These are phyloP conservation scores for Bungarus multicinctus DNA, from an alignment of 2,113 vertebrate genomes.

Conservation along the genomic window DNA sequence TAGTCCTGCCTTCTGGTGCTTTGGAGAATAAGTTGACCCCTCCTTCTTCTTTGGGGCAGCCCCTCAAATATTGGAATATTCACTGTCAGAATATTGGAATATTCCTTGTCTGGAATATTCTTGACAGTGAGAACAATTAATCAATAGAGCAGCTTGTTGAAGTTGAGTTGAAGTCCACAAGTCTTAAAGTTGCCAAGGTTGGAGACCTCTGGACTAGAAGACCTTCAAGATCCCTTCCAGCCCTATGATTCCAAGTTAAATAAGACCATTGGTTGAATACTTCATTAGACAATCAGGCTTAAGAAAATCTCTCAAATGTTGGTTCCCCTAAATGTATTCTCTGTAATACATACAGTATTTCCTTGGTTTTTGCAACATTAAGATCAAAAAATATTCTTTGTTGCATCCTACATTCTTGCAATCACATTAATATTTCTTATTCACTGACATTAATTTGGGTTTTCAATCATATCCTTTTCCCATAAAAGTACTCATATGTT, in stretches of 20 bases:
- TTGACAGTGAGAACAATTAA: too few species aligned
- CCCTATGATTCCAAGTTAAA: neutral
- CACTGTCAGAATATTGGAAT: too few species aligned
- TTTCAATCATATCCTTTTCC: neutral
- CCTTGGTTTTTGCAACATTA: neutral
- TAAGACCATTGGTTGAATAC: neutral
- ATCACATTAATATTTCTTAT: neutral
- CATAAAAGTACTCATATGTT: neutral
- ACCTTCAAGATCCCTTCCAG: neutral
- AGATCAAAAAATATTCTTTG: neutral
- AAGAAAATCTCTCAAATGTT: neutral
- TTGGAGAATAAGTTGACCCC: too few species aligned
- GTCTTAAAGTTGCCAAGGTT: too few species aligned
- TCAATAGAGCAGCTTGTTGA: too few species aligned
- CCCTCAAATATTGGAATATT: too few species aligned
- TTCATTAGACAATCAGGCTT: neutral
- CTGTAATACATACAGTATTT: neutral
- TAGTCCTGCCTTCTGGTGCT: too few species aligned
- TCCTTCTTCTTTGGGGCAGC: too few species aligned
- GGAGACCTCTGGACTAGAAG: too few species aligned
- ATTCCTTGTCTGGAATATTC: too few species aligned
- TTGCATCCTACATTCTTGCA: neutral
- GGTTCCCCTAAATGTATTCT: neutral
- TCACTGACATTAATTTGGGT: neutral
- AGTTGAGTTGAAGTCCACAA: too few species aligned